phyloP scores from a whole-genome alignment of 2,797 vertebrate species.

The Betta splendens region DNA sequence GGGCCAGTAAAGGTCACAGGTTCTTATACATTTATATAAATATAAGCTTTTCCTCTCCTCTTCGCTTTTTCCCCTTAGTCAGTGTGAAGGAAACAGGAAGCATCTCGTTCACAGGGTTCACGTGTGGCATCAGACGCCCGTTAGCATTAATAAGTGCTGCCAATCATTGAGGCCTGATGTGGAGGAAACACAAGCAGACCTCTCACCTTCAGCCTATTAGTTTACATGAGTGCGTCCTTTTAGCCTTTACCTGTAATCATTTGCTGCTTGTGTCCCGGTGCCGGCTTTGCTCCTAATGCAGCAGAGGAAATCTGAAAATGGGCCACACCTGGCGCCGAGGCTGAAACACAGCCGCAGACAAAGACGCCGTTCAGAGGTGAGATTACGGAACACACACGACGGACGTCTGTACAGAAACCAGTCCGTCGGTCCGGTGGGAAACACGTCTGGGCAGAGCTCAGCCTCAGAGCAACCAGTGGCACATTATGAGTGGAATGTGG shows the following conservation, averaged over 20 bases:
- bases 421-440: slow-evolving; percentile 1
- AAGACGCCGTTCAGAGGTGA: slow-evolving; percentile 15
- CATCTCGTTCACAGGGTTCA: not conserved
- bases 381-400: slow-evolving; percentile 10
- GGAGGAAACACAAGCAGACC: slow-evolving; percentile 18
- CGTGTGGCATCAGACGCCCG: not conserved
- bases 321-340: slow-evolving; percentile 48
- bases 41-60: too few relatives aligned
- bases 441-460: too few relatives aligned
- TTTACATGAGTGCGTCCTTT: slow-evolving; percentile 20
- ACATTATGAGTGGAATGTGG: too few relatives aligned
- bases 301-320: slow-evolving; percentile 54
- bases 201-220: slow-evolving; percentile 40
- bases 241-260: slow-evolving; percentile 42
- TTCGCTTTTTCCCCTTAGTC: not conserved
- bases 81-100: not conserved
- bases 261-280: slow-evolving; percentile 40
- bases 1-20: slow-evolving; percentile 20
- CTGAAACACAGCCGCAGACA: slow-evolving; percentile 14
- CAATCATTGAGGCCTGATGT: too few relatives aligned
- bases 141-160: slow-evolving; percentile 12
- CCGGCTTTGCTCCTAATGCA: slow-evolving; percentile 31
- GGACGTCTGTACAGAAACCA: slow-evolving; percentile 13
- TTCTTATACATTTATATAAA: too few relatives aligned
- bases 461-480: too few relatives aligned